Evolutionary conservation across 2,888 invertebrate species (phyloP), one percentile per base, ranked within the genome.

Genomic region (Mongoloraphidia duomilia): DNA sequence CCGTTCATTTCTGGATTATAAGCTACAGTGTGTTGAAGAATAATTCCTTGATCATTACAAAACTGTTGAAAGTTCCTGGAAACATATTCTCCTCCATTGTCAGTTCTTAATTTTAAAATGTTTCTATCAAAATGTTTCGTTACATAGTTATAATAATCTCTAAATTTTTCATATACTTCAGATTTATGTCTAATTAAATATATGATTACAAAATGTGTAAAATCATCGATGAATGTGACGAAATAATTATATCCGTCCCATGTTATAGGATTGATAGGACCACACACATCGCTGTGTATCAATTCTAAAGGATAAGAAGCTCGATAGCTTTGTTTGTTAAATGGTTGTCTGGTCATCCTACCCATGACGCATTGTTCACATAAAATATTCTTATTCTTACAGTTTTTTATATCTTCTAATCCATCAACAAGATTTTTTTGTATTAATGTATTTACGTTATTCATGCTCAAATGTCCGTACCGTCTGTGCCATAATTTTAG

Each of bases 151-250:
- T 37, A 47, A 44, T 47, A 51, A 8, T 46, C 44, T 35, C 46
- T 52, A 35, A 53, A 49, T 9, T 50, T 8, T 13, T 47, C 40
- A 42, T 47, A 51, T 11, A 50, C 50, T 34, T 53, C 52, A 41
- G 45, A 41, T 41, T 52, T 54, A 11, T 34, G 11, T 11, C 44
- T 39, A 34, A 52, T 43, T 8, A 53, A 35, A 47, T 52, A 52
- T 8, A 50, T 17, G 12, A 41, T 34, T 13, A 43, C 37, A 38
- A 52, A 53, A 33, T 54, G 52, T 8, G 53, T 49, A 47, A 42
- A 54, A 41, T 54, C 53, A 45, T 54, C 52, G 12, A 54, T 49
- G 38, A 54, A 50, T 33, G 50, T 50, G 13, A 51, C 37, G 37
- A 52, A 52, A 42, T 53, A 55, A 39, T 49, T 50, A 13, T 50